Evolutionary conservation across 2,113 vertebrate genomes (phyloP).

Genomic region (Chauna torquata): DNA sequence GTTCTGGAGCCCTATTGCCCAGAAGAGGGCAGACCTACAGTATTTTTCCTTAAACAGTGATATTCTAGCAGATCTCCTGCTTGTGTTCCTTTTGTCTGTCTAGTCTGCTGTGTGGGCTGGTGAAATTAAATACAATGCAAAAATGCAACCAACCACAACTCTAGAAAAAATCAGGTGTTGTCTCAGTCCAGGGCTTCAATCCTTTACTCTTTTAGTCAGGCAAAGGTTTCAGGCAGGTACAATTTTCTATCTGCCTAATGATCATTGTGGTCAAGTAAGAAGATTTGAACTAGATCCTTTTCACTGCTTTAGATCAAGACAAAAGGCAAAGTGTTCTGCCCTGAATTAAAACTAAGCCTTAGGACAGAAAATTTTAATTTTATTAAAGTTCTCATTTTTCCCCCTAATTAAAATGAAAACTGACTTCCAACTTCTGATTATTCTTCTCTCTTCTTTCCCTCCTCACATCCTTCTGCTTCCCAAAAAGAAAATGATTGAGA

Average conservation of each 20-base stretch:
- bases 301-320: not conserved
- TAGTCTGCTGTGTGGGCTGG: not conserved
- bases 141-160: not conserved
- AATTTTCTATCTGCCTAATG: not conserved
- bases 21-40: conserved; percentile 89
- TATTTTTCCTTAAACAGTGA: conserved; percentile 51
- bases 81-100: not conserved
- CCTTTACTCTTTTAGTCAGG: not conserved
- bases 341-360: rapidly evolving
- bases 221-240: not conserved
- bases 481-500: not conserved
- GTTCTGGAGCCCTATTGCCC: conserved; percentile 61
- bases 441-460: not conserved
- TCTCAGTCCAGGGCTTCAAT: not conserved
- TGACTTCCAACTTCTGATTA: not conserved
- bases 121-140: not conserved
- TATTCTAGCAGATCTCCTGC: not conserved
- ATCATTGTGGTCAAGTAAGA: not conserved
- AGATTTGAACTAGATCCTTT: not conserved
- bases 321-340: not conserved
- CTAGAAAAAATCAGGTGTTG: not conserved
- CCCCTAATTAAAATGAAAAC: not conserved
- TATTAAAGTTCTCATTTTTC: not conserved
- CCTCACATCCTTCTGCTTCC: not conserved
- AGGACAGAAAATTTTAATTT: not conserved